Evolutionary conservation across 2,888 invertebrate species (phyloP).

Genomic region (Neoaliturus tenellus): DNA sequence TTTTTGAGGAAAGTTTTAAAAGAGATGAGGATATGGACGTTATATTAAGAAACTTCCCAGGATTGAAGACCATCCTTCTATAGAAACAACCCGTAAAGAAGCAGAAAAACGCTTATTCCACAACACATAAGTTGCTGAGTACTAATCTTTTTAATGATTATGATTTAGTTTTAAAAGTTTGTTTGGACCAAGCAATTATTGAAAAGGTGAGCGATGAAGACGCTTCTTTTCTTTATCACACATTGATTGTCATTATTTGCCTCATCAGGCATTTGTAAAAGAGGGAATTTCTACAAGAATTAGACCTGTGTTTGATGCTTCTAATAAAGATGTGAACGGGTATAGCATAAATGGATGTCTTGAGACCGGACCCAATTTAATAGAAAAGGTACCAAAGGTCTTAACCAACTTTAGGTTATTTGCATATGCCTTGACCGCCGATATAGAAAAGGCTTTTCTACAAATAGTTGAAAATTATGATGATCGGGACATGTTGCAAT

Average conservation of each 20-base stretch:
- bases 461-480: conserved; percentile 8
- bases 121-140: neutral
- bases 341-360: neutral
- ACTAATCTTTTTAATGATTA: neutral
- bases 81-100: conserved; percentile 10
- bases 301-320: conserved; percentile 1
- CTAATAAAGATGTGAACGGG: neutral
- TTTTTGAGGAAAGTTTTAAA: conserved; percentile 4
- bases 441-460: conserved; percentile 51
- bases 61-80: neutral
- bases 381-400: conserved; percentile 2
- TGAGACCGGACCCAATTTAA: conserved; percentile 45
- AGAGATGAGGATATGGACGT: conserved; percentile 12
- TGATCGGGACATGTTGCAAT: conserved; percentile 48
- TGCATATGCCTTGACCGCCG: conserved; percentile 35
- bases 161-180: neutral
- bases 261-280: neutral
- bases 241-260: neutral
- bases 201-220: neutral
- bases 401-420: conserved; percentile 35
- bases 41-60: conserved; percentile 36
- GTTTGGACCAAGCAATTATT: neutral
- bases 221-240: neutral
- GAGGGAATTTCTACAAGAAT: neutral
- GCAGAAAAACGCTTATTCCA: conserved; percentile 17